These are phyloP conservation scores for Oriolus oriolus DNA, from an alignment of 2,113 vertebrate species.

Conservation along the genomic window DNA sequence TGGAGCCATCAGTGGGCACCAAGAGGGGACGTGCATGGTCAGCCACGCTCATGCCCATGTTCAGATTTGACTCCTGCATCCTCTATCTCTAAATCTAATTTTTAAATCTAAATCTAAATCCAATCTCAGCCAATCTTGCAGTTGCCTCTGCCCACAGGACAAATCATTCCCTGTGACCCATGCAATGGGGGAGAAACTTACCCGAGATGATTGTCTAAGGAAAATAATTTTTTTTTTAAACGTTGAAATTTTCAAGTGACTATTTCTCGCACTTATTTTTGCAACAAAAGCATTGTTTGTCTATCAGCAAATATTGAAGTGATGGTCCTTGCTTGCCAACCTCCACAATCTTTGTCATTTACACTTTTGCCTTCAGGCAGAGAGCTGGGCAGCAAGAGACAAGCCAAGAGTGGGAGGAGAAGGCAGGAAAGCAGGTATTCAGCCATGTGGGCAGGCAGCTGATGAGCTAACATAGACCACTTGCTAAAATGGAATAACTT, in stretches of 20 bases:
- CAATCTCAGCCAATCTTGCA: not conserved
- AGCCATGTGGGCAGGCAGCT: not conserved
- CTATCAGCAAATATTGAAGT: not conserved
- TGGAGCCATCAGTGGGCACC: not conserved
- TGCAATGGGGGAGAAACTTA: not conserved
- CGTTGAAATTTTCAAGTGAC: not conserved
- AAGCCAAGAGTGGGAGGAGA: not conserved
- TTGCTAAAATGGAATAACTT: not conserved
- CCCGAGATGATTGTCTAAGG: not conserved
- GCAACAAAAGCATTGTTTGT: not conserved
- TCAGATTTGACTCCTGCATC: not conserved
- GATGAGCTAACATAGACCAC: not conserved
- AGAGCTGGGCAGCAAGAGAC: not conserved
- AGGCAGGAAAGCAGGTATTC: not conserved
- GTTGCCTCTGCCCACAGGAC: not conserved
- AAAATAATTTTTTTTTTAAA: accelerated
- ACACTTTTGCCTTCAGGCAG: not conserved
- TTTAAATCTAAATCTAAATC: not conserved
- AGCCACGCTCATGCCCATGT: not conserved
- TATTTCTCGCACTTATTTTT: not conserved
- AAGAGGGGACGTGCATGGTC: not conserved
- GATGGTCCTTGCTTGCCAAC: not conserved
- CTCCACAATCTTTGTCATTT: not conserved
- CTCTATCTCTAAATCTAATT: not conserved
- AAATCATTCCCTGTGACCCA: not conserved